Base-by-base conservation (phyloP, 1,140 invertebrate genomes). In the Lepidurus apus region DNA sequence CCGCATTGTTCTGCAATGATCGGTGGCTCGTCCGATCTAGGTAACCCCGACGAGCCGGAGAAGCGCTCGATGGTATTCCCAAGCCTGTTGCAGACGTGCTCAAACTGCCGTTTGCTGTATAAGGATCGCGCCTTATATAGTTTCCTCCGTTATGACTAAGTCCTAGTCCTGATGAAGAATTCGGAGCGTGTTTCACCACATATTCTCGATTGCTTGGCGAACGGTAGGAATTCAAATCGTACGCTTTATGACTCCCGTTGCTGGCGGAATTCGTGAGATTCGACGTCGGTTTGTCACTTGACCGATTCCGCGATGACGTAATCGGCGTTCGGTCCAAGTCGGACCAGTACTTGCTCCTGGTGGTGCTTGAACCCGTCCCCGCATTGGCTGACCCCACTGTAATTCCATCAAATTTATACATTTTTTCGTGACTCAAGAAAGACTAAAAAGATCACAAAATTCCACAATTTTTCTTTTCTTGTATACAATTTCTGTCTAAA, bases 91-190 rank as follows among this genome's bases (percentile, higher is more conserved):
- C 53, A 21, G 53, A 65, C 53, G 53, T 65, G 5, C 17, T 65
- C 53, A 5, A 13, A n/a, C 21, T 9, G 53, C 53, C 21, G 53
- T 65, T 65, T 17, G 53, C 53, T 65, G 53, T 65, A 65, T 21
- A 65, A 65, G 53, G 53, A n/a, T 65, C 53, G 53, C 53, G 53
- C 53, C 53, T 65, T 65, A 65, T 65, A 65, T 65, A 65, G 53
- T 65, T 65, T 13, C 47, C 21, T 6, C 53, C 21, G 53, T 65
- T 65, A 65, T 65, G 53, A 65, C 53, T 65, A 65, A 65, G 53
- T 65, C 53, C 53, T 17, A 65, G 47, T 65, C 47, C 47, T n/a
- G 13, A n/a, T 21, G 53, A 65, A 13, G 53, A 65, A 65, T 65
- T 65, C 17, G 17, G 53, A 13, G 53, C 17, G 53, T 13, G 53